Evolutionary conservation across 2,113 vertebrate species (phyloP), one percentile per base, ranked within the genome.

Genomic region (Mastomys coucha): DNA sequence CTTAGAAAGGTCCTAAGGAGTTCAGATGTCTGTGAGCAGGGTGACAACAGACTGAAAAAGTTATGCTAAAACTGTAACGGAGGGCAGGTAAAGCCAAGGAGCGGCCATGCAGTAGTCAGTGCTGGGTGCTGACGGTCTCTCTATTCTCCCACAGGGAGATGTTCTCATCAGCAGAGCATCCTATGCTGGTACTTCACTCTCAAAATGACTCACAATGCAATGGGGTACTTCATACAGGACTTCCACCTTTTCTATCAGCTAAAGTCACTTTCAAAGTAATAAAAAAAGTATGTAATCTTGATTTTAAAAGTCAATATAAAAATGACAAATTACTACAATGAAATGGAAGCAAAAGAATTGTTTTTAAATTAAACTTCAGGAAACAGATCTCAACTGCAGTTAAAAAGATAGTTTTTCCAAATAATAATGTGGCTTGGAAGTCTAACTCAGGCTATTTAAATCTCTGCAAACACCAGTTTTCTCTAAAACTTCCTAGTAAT

Each of bases 301-400:
- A 85, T 87, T 93, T 93, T 76, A 82, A 22, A 95, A 89, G 69
- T 86, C 78, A 95, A 91, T 75, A 93, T 16, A 93, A n/a, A 86
- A 93, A 89, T 65, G 45, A 95, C 60, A 4, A 78, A 81, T 86
- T 91, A 67, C 5, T 56, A 95, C 33, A 53, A 89, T 51, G 3
- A 92, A 94, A 93, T 82, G 26, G 36, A 93, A 94, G 65, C 85
- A 26, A 63, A 78, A 96, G n/a, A 69, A 69, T 31, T 67, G 56
- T 91, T 93, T 97, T 72, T 89, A 91, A 82, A 95, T 67, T 75
- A 93, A 1, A 1, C 17, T 26, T 42, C 7, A 33, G 8, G 80
- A 12, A 91, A 60, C 63, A 49, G 22, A 67, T 91, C 11, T 86
- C 39, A 86, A 69, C 33, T 70, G n/a, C 76, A 94, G 77, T 20